Base-by-base conservation (phyloP, 2,888 invertebrate genomes). In the Hirtodrosophila cameraria region DNA sequence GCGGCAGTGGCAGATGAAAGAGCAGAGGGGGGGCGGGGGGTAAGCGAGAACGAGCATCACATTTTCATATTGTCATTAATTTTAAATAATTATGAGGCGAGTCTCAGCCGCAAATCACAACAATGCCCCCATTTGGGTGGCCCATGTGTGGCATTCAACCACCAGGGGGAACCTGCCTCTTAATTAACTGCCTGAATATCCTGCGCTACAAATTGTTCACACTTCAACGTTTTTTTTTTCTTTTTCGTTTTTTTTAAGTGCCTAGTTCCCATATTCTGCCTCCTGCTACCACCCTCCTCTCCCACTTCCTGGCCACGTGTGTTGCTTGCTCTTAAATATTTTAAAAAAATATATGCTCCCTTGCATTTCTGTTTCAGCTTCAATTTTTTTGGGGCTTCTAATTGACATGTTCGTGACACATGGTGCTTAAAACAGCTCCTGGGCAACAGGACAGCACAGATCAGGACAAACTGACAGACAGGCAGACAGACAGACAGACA, bases 171-270 rank as follows among this genome's bases (percentile, higher is more conserved):
- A 46, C 36, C 20, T 11, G 8, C 11, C 72, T 73, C 84, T 80
- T 87, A 83, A 87, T 87, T 87, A 84, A 84, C 82, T 69, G 81
- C 52, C 49, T 45, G 30, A 42, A 63, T 74, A 75, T 81, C 67
- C 85, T 86, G 60, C 55, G 42, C 71, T 58, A 75, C 72, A 67
- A 86, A 86, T 84, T 88, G 88, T 88, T 88, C 87, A 88, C 86
- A 86, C 86, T 87, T 88, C 88, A 88, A 67, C 82, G 61, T 86
- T 88, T 78, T 78, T n/a, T n/a, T n/a, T n/a, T n/a, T n/a, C n/a
- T n/a, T n/a, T n/a, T n/a, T n/a, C n/a, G n/a, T n/a, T n/a, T n/a
- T n/a, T n/a, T 48, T 31, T 60, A 42, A 46, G 49, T 20, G 45
- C 39, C 54, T 58, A 63, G 43, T 42, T 46, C 16, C 18, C 6